Conservation (phyloP, 2,797 vertebrate species). For the Cuculus canorus region DNA sequence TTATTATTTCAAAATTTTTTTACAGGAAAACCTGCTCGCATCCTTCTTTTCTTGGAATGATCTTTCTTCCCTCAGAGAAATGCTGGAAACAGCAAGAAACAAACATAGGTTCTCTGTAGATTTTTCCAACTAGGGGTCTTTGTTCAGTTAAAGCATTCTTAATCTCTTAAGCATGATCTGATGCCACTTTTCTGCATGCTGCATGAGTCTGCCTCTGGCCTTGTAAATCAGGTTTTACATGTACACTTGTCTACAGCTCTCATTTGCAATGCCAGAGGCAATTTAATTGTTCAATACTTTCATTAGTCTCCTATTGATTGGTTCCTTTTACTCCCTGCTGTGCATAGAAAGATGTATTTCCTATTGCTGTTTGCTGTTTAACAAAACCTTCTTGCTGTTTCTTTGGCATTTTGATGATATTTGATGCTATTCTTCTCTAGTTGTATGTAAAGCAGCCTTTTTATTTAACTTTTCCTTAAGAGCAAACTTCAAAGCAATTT, state of each 20-base stretch:
- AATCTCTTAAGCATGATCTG: background rate
- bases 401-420: background rate
- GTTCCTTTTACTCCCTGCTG: constrained; percentile 8
- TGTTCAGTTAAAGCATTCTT: constrained; percentile 16
- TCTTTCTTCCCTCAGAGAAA: background rate
- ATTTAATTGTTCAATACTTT: constrained; percentile 63
- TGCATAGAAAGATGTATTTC: constrained; percentile 25
- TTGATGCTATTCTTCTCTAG: background rate
- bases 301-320: constrained; percentile 12
- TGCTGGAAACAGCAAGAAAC: background rate
- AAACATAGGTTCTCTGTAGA: background rate
- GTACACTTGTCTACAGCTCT: constrained; percentile 8
- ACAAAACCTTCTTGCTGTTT: background rate
- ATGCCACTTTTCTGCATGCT: constrained; percentile 23
- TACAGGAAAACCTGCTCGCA: background rate
- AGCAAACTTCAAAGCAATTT: background rate
- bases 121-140: background rate
- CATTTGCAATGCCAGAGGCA: constrained; percentile 38
- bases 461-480: background rate
- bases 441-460: background rate
- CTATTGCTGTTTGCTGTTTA: constrained; percentile 14
- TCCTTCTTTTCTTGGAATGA: background rate
- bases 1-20: background rate
- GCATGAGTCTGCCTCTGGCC: constrained; percentile 52
- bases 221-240: constrained; percentile 50